Percentiles rank a stretch among this genome's conserved stretches.
Conservation (phyloP, 2,888 invertebrate genomes). For the Microplitis deprimator region DNA sequence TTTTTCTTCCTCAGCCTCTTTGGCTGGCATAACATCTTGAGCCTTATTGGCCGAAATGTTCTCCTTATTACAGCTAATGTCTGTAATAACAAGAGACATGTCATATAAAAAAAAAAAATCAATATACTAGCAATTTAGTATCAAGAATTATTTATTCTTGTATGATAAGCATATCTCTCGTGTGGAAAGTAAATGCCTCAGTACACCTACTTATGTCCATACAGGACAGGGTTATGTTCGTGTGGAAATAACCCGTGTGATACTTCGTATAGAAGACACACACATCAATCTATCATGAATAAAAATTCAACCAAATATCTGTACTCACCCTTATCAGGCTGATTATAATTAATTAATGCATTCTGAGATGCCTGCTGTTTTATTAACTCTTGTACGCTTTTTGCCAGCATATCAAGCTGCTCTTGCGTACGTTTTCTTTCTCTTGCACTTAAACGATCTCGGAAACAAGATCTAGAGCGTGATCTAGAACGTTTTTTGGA, state of each 20-base stretch:
- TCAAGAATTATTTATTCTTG: constrained; percentile 17
- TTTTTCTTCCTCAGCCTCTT: neutral
- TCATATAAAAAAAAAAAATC: neutral
- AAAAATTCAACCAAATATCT: neutral
- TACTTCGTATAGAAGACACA: constrained; percentile 11
- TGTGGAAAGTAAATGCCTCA: constrained; percentile 13
- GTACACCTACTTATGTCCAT: constrained; percentile 5
- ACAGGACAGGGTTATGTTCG: constrained; percentile 13
- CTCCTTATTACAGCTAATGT: neutral
- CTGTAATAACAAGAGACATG: constrained; percentile 3
- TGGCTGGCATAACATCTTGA: neutral
- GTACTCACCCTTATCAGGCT: constrained; percentile 5
- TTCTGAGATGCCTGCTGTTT: constrained; percentile 15
- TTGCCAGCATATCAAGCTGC: constrained; percentile 11
- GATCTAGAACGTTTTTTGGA: neutral
- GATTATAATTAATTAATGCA: constrained; percentile 5
- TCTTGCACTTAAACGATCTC: neutral
- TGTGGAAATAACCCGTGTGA: constrained; percentile 17
- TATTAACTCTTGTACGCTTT: constrained; percentile 4
- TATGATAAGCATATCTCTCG: constrained; percentile 5
- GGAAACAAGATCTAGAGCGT: neutral
- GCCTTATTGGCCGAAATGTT: constrained; percentile 6
- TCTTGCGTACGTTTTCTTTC: constrained; percentile 2
- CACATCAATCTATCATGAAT: neutral
- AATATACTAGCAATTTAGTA: neutral